Conservation (phyloP, 2,888 invertebrate genomes). For the Philhelius pedissequus region DNA sequence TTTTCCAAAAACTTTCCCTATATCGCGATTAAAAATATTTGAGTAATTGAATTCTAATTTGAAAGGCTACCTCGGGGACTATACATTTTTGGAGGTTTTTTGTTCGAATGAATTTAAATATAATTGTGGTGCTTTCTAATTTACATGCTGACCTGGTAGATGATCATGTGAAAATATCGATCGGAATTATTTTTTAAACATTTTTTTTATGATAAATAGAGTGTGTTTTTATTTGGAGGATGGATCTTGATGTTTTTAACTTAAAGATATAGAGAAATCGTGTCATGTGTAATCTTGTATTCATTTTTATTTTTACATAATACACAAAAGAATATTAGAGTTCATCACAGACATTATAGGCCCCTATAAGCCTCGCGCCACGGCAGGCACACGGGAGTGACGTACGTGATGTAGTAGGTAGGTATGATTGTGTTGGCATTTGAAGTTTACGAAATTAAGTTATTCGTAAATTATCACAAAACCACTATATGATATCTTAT, state of each 20-base stretch:
- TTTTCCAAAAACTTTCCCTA: too few relatives aligned
- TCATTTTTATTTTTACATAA: too few relatives aligned
- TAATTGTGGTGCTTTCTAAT: not conserved
- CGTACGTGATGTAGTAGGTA: not conserved
- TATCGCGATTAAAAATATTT: too few relatives aligned
- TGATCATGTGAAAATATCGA: conserved; percentile 58
- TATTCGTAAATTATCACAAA: not conserved
- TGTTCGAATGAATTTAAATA: not conserved
- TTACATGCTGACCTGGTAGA: conserved; percentile 34
- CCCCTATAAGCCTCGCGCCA: too few relatives aligned
- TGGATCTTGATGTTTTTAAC: not conserved
- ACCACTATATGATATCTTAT: not conserved
- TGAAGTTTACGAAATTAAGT: too few relatives aligned
- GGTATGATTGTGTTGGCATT: too few relatives aligned
- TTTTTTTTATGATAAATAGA: conserved; percentile 43
- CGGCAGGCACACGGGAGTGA: not conserved
- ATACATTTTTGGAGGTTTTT: not conserved
- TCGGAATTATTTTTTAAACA: conserved; percentile 20
- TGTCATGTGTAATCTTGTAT: too few relatives aligned
- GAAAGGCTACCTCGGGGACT: not conserved
- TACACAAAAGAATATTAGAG: too few relatives aligned
- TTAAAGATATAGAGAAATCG: not conserved
- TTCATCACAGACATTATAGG: too few relatives aligned
- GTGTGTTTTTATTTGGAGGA: not conserved
- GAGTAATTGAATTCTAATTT: not conserved